Conservation (phyloP, 2,888 invertebrate species). For the Cristatella mucedo region DNA sequence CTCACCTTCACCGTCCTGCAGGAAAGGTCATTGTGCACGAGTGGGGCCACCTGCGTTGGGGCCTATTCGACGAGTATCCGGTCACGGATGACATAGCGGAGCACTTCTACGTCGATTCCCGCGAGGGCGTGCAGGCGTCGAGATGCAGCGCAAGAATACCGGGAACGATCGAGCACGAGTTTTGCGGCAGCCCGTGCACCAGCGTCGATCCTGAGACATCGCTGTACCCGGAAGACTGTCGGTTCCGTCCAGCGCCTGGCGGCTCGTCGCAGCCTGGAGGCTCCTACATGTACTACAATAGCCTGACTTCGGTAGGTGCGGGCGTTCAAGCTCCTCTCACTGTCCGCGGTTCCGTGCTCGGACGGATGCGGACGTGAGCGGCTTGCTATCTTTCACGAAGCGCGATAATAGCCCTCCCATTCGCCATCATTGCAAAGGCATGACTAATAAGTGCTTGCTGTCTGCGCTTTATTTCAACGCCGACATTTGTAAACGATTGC, state of each 20-base stretch:
- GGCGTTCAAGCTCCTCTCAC: no score
- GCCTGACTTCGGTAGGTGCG: slow-evolving; percentile 2
- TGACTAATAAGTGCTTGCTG: no score
- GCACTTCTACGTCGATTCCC: slow-evolving; percentile 4
- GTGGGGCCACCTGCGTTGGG: slow-evolving; percentile 51
- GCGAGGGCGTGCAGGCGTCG: background rate
- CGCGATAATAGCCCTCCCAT: no score
- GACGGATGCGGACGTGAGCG: no score
- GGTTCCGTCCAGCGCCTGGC: slow-evolving; percentile 10
- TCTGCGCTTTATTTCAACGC: no score
- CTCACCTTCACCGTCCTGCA: slow-evolving; percentile 16
- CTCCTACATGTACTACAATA: slow-evolving; percentile 8
- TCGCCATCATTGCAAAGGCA: no score
- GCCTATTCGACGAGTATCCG: slow-evolving; percentile 48
- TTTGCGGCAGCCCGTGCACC: slow-evolving; percentile 2
- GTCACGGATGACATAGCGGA: slow-evolving; percentile 5
- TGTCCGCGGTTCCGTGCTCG: no score
- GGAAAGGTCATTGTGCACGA: slow-evolving; percentile 44
- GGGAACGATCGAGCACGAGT: slow-evolving; percentile 3
- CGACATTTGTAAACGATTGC: no score
- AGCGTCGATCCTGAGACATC: slow-evolving; percentile 5
- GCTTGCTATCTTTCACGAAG: no score
- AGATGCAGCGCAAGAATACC: slow-evolving; percentile 3
- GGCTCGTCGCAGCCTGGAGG: no score
- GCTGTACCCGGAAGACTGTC: slow-evolving; percentile 12